These are phyloP conservation scores for Phalacrocorax pelagicus DNA, from an alignment of 2,113 vertebrate genomes.

Conservation along the genomic window DNA sequence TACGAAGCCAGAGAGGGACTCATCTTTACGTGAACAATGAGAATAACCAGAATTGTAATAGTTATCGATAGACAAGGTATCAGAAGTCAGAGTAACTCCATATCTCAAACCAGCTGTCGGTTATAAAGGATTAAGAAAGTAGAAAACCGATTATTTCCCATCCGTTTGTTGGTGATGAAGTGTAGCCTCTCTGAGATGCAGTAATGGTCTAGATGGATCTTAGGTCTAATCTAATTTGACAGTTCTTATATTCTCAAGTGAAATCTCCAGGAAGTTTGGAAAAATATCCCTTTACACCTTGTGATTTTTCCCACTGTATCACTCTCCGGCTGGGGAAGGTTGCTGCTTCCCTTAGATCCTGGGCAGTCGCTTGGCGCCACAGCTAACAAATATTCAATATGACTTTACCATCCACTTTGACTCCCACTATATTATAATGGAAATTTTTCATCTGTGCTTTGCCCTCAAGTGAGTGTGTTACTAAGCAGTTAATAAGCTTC, in stretches of 20 bases:
- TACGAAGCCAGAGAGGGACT: neutral
- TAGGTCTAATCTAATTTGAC: neutral
- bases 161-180: neutral
- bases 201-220: rapidly evolving
- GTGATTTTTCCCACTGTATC: neutral
- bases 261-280: neutral
- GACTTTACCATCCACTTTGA: neutral
- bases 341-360: neutral
- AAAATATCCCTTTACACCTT: neutral
- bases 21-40: neutral
- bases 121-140: neutral
- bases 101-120: rapidly evolving
- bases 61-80: neutral
- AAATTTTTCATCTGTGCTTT: neutral
- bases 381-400: neutral
- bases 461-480: neutral
- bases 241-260: neutral
- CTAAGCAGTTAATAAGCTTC: neutral
- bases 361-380: neutral
- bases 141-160: neutral
- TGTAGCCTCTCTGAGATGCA: neutral
- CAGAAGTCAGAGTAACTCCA: neutral
- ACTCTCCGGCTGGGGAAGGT: neutral
- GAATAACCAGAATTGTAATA: neutral
- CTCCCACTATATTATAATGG: neutral